Conservation (phyloP, 2,888 invertebrate genomes). For the Parnassius mnemosyne region DNA sequence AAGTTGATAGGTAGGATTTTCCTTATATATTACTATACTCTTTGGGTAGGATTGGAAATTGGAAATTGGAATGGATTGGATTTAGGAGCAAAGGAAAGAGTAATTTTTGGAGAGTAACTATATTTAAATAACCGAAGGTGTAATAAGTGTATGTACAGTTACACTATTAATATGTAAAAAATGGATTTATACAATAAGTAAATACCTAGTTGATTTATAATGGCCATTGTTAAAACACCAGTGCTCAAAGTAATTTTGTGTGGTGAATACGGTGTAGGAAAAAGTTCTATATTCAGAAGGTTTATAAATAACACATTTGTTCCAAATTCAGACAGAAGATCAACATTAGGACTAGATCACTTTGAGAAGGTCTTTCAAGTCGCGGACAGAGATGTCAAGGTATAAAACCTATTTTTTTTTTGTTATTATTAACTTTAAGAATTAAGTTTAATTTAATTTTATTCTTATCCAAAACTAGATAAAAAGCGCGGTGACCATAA, state of each 20-base stretch:
- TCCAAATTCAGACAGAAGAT: constrained; percentile 89
- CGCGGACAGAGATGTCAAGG: constrained; percentile 88
- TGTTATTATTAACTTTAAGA: neutral
- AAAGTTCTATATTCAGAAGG: constrained; percentile 94
- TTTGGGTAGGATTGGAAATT: too few species aligned
- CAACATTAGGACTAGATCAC: constrained; percentile 95
- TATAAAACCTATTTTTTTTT: neutral
- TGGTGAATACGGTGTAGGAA: constrained; percentile 97
- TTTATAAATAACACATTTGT: constrained; percentile 94
- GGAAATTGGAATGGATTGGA: too few species aligned
- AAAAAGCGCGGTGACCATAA: neutral
- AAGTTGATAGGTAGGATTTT: too few species aligned
- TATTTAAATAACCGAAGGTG: too few species aligned
- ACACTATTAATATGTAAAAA: neutral
- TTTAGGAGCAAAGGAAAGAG: too few species aligned
- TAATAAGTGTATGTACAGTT: too few species aligned
- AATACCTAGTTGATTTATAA: constrained; percentile 49
- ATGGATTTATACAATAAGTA: constrained; percentile 5
- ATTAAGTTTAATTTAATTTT: neutral
- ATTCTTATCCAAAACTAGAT: neutral
- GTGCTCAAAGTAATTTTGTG: constrained; percentile 96
- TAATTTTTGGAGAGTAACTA: too few species aligned
- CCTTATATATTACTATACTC: too few species aligned
- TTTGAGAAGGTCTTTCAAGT: constrained; percentile 89
- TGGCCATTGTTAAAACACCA: constrained; percentile 91